A percentile compares a stretch with the other conserved stretches of the same genome.
phyloP scores from a whole-genome alignment of 2,113 vertebrate species.

The Sebastes fasciatus region DNA sequence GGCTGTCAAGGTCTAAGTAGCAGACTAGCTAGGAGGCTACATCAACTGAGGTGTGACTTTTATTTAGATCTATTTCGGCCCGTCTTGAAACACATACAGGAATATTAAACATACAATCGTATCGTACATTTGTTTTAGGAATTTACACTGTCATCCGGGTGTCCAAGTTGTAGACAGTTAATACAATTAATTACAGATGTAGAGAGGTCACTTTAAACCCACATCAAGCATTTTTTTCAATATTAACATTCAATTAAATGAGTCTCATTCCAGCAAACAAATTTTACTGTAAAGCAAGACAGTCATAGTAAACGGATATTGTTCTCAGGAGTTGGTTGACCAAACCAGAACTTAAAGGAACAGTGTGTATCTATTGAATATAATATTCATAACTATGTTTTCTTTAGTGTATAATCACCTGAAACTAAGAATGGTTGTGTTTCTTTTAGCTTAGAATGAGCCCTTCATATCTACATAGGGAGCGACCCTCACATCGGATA shows the following conservation, averaged over 20 bases:
- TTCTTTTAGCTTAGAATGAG: too few species aligned
- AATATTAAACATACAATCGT: not conserved
- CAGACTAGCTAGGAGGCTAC: not conserved
- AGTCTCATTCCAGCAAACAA: too few species aligned
- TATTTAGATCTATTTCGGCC: not conserved
- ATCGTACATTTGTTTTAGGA: not conserved
- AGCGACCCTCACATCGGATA: too few species aligned
- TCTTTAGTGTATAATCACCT: too few species aligned
- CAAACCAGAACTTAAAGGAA: too few species aligned
- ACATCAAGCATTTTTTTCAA: not conserved
- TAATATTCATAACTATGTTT: too few species aligned
- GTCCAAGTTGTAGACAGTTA: not conserved
- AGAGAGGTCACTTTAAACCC: not conserved
- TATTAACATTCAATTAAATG: not conserved
- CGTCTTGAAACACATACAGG: not conserved
- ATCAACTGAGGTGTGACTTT: constrained; percentile 3
- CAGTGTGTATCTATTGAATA: too few species aligned
- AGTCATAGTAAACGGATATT: not conserved
- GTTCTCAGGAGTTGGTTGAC: too few species aligned
- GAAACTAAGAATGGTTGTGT: too few species aligned
- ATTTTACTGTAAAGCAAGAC: not conserved
- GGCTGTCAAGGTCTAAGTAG: not conserved
- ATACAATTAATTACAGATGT: not conserved
- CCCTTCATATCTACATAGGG: too few species aligned
- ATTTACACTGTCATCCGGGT: not conserved